These are phyloP conservation scores for Ciconia nigra DNA, from an alignment of 2,797 vertebrate species.

Conservation along the genomic window DNA sequence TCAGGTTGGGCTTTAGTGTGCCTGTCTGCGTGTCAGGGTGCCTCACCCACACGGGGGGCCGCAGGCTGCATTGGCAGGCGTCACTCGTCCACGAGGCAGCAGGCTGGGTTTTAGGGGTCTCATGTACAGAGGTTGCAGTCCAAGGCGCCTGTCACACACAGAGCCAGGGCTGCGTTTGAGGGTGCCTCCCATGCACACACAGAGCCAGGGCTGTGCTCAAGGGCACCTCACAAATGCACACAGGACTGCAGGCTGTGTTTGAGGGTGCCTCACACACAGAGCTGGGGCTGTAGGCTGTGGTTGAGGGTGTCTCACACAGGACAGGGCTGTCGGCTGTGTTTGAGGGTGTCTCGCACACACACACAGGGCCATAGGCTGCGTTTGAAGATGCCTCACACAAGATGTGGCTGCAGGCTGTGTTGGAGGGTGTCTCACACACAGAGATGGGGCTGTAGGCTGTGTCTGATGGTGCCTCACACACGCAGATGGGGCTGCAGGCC, in stretches of 20 bases:
- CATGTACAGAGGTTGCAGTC: neutral
- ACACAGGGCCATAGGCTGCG: neutral
- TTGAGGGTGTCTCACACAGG: neutral
- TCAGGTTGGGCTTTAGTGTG: neutral
- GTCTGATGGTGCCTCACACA: too few relatives aligned
- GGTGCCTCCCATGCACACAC: neutral
- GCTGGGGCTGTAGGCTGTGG: neutral
- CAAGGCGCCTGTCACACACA: neutral
- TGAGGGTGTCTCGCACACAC: neutral
- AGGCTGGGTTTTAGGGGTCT: neutral
- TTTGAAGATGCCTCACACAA: neutral
- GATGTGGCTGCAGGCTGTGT: accelerated
- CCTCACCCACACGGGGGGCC: neutral
- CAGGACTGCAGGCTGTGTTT: too few relatives aligned
- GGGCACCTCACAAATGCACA: too few relatives aligned
- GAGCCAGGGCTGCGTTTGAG: neutral
- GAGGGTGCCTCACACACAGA: neutral
- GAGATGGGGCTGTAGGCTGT: too few relatives aligned
- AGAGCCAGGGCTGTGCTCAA: too few relatives aligned
- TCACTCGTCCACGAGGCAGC: neutral
- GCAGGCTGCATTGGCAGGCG: neutral
- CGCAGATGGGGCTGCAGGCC: neutral
- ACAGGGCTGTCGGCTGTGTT: too few relatives aligned
- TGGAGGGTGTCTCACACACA: neutral
- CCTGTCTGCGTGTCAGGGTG: neutral